phyloP scores from a whole-genome alignment of 2,797 vertebrate species.

The Hylomyscus alleni region DNA sequence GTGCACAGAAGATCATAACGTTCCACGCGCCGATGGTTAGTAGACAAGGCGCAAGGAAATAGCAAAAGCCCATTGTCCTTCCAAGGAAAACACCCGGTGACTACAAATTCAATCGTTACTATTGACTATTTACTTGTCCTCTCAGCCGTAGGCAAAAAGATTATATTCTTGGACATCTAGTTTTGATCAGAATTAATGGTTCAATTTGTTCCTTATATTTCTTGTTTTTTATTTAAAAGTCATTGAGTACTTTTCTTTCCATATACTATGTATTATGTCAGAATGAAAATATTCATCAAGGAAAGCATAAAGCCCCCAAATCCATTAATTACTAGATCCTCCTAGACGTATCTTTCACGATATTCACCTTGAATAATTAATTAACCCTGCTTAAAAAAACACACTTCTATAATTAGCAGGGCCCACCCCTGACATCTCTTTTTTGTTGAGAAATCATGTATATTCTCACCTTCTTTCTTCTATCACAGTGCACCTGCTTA shows the following conservation, averaged over 20 bases:
- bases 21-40: conserved; percentile 69
- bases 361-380: background rate
- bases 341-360: background rate
- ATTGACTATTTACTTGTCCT: conserved; percentile 15
- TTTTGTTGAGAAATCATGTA: background rate
- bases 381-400: background rate
- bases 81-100: conserved; percentile 63
- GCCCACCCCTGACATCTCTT: background rate
- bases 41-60: conserved; percentile 62
- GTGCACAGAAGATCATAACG: conserved; percentile 61
- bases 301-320: background rate
- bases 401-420: background rate
- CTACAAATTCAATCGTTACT: conserved; percentile 67
- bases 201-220: background rate
- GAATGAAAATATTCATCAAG: background rate
- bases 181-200: background rate
- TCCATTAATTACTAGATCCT: background rate
- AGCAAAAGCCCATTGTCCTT: conserved; percentile 38
- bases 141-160: background rate
- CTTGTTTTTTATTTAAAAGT: background rate
- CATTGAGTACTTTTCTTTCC: background rate
- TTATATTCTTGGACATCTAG: background rate
- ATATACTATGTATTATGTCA: background rate
- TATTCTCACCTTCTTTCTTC: background rate
- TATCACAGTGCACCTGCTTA: background rate